Conservation (phyloP, 1,140 invertebrate genomes). For the Trinorchestia longiramus region DNA sequence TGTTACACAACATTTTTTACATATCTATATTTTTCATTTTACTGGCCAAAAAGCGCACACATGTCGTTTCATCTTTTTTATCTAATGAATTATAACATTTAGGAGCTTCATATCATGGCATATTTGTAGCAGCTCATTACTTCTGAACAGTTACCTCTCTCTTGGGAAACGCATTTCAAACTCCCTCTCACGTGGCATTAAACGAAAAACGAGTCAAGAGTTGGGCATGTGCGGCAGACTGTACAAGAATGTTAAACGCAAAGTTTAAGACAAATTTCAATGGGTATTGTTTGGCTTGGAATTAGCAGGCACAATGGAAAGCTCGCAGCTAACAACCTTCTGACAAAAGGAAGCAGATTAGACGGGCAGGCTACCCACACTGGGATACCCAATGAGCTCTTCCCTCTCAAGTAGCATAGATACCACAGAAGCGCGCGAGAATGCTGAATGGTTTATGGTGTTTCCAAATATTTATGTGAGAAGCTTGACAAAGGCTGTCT, state of each 20-base stretch:
- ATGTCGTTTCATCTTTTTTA: too few relatives aligned
- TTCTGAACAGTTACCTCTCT: neutral
- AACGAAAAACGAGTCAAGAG: neutral
- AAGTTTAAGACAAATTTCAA: neutral
- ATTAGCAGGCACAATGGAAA: neutral
- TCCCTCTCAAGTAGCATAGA: neutral
- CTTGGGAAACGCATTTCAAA: neutral
- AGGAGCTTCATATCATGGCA: neutral
- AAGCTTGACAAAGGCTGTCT: neutral
- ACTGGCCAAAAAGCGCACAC: neutral
- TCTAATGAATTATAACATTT: neutral
- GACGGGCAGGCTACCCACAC: neutral
- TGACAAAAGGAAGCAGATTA: slow-evolving; percentile 1
- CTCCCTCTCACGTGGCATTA: neutral
- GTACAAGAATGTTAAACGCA: neutral
- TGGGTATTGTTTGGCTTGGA: neutral
- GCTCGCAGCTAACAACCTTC: neutral
- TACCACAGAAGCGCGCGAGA: neutral
- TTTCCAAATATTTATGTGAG: neutral
- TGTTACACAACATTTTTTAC: neutral
- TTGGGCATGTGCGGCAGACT: neutral
- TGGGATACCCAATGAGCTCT: too few relatives aligned
- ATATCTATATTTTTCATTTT: neutral
- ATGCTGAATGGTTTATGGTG: neutral
- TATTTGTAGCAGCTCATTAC: neutral